A percentile compares a stretch with the other conserved stretches of the same genome.
Conservation (phyloP, 1,140 invertebrate genomes). For the Zaprionus tsacasi region DNA sequence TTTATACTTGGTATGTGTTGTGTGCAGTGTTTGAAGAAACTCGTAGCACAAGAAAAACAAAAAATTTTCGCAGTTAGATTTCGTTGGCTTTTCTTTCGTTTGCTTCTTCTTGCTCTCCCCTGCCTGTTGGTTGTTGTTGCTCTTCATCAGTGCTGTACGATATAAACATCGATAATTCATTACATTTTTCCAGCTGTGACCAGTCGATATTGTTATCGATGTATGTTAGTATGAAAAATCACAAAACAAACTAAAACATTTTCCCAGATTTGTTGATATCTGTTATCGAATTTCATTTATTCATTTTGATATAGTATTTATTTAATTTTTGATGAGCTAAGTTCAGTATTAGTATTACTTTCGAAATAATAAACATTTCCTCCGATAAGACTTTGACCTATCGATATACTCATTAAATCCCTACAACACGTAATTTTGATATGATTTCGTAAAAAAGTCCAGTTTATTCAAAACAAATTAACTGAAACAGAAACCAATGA, state of each 20-base stretch:
- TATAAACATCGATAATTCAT: conserved; percentile 22
- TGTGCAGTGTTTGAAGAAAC: conserved; percentile 21
- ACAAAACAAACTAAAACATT: conserved; percentile 3
- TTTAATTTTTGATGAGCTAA: background rate
- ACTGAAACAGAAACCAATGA: conserved; percentile 30
- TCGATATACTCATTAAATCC: conserved; percentile 30
- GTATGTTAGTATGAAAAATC: background rate
- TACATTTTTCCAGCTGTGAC: background rate
- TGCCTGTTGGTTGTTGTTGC: conserved; percentile 29
- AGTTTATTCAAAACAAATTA: conserved; percentile 34
- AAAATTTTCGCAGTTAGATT: conserved; percentile 44
- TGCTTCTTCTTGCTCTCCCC: conserved; percentile 34
- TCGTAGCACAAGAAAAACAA: conserved; percentile 34
- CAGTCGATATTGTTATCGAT: conserved; percentile 17
- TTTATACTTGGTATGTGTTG: conserved; percentile 15
- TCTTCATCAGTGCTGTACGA: conserved; percentile 25
- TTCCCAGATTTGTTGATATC: background rate
- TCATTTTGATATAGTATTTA: background rate
- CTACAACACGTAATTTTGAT: conserved; percentile 42
- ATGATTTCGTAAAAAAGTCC: conserved; percentile 47
- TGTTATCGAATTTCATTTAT: background rate
- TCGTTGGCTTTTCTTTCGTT: conserved; percentile 51
- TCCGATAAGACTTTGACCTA: conserved; percentile 9
- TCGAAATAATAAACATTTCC: background rate
- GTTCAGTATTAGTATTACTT: background rate